A percentile compares a stretch with the other conserved stretches of the same genome.
These are phyloP conservation scores for Zonitis immaculata DNA, from an alignment of 2,888 invertebrate species.

Conservation along the genomic window DNA sequence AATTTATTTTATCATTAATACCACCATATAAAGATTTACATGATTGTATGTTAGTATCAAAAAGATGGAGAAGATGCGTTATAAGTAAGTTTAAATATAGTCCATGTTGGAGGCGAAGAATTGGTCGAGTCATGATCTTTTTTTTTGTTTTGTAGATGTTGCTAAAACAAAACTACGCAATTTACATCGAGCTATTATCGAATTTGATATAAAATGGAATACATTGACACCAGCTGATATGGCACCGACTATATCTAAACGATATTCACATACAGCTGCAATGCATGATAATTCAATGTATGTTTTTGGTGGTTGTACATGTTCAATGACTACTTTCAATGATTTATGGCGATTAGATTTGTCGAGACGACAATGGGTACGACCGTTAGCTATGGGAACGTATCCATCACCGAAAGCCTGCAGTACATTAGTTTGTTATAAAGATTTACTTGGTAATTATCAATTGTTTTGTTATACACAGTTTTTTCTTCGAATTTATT, in stretches of 20 bases:
- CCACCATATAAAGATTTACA: constrained; percentile 89
- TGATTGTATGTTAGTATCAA: constrained; percentile 79
- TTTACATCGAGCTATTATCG: constrained; percentile 69
- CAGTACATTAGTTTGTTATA: constrained; percentile 85
- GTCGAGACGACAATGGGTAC: constrained; percentile 76
- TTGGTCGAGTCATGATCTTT: background rate
- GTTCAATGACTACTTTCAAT: constrained; percentile 91
- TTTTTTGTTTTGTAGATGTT: constrained; percentile 61
- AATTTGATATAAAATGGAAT: constrained; percentile 74
- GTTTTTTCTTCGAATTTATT: no score
- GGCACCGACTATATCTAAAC: constrained; percentile 76
- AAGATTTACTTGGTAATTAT: constrained; percentile 59
- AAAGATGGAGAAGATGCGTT: constrained; percentile 79
- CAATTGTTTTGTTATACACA: background rate
- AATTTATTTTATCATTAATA: constrained; percentile 82
- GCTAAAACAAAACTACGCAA: constrained; percentile 68
- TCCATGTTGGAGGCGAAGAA: background rate
- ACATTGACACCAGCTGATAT: constrained; percentile 56
- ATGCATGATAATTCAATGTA: constrained; percentile 83
- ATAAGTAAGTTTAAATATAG: constrained; percentile 62
- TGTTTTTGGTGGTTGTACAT: constrained; percentile 94
- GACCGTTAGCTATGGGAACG: constrained; percentile 76
- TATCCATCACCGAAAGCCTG: constrained; percentile 97
- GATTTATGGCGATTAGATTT: constrained; percentile 94
- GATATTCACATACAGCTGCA: constrained; percentile 90